Base-by-base conservation (phyloP, 1,140 invertebrate species). In the Drosophila melanogaster region DNA sequence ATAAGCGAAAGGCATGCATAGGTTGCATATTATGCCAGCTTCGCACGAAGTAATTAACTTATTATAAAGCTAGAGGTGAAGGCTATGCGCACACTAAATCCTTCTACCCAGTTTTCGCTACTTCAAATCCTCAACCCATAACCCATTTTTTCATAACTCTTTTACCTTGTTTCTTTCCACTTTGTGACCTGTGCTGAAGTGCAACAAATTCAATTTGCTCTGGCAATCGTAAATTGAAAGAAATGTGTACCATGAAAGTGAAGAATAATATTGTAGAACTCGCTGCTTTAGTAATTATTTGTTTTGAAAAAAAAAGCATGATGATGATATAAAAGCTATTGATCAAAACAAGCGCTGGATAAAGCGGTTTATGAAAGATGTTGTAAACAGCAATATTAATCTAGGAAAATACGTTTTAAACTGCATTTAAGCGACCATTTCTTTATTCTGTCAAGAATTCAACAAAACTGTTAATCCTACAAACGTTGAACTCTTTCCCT, bases 1-100 rank as follows among this genome's bases (percentile, higher is more conserved):
- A 77, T 84, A 73, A 79, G 66, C 72, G 60, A 64, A 57, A 47
- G 67, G 72, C 81, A 69, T 77, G 80, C 71, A 86, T 85, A 81
- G 73, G 51, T 77, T 40, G 62, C 67, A 85, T 80, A 85, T 85
- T 81, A 81, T 71, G 81, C 58, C 61, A 58, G 49, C 43, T 38
- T 73, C 50, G 59, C 51, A 54, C 44, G 57, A 33, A 41, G 60
- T 85, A 85, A 85, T 85, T 70, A 85, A 85, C 69, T 86, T 81
- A 74, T 57, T 73, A 81, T 72, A 62, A 64, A 67, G 60, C 61
- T 64, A 46, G 30, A 43, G 46, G 47, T 70, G 47, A 56, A 43
- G 8, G 30, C 38, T 62, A 61, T 54, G 67, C 51, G 24, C 49
- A 26, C 19, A 44, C 41, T 24, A 44, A 62, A 64, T 24, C 41